Conservation (phyloP, 2,888 invertebrate genomes). For the Cephus sareptanus region DNA sequence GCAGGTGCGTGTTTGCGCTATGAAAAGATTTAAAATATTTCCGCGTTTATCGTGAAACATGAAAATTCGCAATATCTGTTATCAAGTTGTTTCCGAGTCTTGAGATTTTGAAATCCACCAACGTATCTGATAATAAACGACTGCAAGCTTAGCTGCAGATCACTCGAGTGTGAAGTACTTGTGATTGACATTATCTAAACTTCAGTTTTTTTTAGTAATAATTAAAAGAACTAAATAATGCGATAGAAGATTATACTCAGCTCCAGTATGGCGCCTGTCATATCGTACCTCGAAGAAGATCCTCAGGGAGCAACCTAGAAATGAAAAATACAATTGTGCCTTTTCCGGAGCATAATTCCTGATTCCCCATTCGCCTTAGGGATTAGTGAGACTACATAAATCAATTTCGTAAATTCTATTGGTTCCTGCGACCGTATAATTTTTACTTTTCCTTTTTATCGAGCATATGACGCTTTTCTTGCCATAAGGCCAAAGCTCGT, state of each 20-base stretch:
- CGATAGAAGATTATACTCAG: background rate
- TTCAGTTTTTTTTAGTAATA: background rate
- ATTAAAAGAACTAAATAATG: background rate
- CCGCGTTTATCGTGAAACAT: slow-evolving; percentile 21
- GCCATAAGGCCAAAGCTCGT: background rate
- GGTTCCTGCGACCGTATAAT: background rate
- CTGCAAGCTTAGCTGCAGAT: background rate
- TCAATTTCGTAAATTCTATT: background rate
- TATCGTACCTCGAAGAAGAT: background rate
- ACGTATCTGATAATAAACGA: background rate
- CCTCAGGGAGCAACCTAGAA: background rate
- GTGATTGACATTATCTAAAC: background rate
- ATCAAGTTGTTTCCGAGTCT: background rate
- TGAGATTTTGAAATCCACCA: background rate
- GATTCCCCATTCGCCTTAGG: background rate
- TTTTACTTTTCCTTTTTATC: background rate
- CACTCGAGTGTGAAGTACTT: background rate
- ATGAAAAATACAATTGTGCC: background rate
- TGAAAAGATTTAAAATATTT: background rate
- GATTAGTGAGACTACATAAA: background rate
- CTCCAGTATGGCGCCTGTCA: background rate
- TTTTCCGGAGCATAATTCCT: background rate
- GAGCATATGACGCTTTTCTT: background rate
- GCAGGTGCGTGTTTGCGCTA: slow-evolving; percentile 42
- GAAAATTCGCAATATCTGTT: background rate